Percentiles rank a stretch among this genome's conserved stretches.
phyloP scores from a whole-genome alignment of 1,140 invertebrate genomes.

The Popillia japonica region DNA sequence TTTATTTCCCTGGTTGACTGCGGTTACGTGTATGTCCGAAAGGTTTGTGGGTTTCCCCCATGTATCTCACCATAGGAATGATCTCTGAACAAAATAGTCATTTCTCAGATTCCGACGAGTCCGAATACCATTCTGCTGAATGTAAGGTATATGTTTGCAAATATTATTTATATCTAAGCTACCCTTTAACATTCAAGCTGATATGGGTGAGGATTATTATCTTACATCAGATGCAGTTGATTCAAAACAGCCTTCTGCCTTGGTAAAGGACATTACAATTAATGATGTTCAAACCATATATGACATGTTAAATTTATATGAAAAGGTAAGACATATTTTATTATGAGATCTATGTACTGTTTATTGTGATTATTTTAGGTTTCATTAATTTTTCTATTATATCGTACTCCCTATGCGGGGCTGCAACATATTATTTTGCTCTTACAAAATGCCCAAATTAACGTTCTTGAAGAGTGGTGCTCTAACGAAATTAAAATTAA shows the following conservation, averaged over 20 bases:
- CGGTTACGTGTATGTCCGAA: neutral
- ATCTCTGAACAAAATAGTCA: neutral
- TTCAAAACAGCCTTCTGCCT: neutral
- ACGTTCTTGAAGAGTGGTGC: conserved; percentile 1
- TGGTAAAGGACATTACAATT: neutral
- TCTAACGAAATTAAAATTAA: conserved; percentile 46
- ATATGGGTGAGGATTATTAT: neutral
- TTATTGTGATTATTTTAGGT: conserved; percentile 46
- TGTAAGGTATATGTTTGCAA: neutral
- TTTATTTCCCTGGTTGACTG: too few relatives aligned
- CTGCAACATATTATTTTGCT: conserved; percentile 44
- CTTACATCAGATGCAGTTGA: neutral
- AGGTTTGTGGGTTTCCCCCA: neutral
- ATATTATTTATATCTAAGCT: neutral
- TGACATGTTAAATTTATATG: neutral
- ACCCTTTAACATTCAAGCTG: neutral
- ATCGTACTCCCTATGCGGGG: conserved; percentile 44
- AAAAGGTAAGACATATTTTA: neutral
- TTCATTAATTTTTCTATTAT: conserved; percentile 50
- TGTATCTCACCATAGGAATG: neutral
- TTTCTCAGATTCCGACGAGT: neutral
- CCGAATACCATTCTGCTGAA: neutral
- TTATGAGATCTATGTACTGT: neutral
- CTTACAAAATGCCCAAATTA: conserved; percentile 24
- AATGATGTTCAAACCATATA: neutral